Evolutionary conservation across 2,888 invertebrate genomes (phyloP).

Genomic region (Drosophila percnosoma): DNA sequence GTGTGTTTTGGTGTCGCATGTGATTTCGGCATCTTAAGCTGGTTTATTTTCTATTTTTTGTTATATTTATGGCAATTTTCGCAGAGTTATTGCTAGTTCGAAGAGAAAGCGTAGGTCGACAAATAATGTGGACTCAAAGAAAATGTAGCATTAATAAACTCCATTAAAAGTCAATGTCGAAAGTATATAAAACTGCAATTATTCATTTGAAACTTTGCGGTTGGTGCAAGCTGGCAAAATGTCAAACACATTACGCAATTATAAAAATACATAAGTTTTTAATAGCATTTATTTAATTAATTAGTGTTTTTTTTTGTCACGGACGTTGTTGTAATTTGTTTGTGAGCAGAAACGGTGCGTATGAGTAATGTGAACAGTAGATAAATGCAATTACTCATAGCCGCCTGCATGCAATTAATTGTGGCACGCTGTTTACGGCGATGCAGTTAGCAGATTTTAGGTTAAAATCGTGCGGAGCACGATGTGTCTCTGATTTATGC

Average conservation of each 20-base stretch:
- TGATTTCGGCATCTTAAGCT: constrained; percentile 25
- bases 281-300: neutral
- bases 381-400: constrained; percentile 66
- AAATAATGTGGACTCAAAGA: constrained; percentile 30
- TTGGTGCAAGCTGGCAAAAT: neutral
- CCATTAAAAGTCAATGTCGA: constrained; percentile 49
- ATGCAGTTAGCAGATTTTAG: constrained; percentile 59
- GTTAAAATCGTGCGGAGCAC: constrained; percentile 48
- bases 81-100: constrained; percentile 57
- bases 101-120: constrained; percentile 43
- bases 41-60: constrained; percentile 36
- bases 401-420: constrained; percentile 64
- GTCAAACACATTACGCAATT: neutral
- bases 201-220: constrained; percentile 23
- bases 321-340: neutral
- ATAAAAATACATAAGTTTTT: neutral
- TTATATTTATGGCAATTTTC: constrained; percentile 62
- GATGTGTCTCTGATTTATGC: constrained; percentile 71
- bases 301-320: neutral
- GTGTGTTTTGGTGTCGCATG: constrained; percentile 19
- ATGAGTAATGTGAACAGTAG: constrained; percentile 42
- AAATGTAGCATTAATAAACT: constrained; percentile 36
- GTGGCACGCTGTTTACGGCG: constrained; percentile 45
- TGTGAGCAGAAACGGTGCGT: constrained; percentile 21
- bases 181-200: constrained; percentile 50